These are phyloP conservation scores for Pseudopodoces humilis DNA, from an alignment of 2,113 vertebrate species.

Conservation along the genomic window DNA sequence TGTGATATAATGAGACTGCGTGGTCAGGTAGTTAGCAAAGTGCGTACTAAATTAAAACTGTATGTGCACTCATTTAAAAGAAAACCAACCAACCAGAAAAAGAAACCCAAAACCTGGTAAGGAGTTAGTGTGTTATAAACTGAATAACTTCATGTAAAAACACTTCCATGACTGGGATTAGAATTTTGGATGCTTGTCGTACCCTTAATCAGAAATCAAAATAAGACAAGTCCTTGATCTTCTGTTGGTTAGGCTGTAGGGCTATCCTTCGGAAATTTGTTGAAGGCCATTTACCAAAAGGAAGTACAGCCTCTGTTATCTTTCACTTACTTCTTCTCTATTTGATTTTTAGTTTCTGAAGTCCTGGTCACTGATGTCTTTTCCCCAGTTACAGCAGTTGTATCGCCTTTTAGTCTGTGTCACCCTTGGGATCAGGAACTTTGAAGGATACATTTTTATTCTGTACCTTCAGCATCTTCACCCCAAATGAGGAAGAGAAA, in stretches of 20 bases:
- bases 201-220: background rate
- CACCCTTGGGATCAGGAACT: background rate
- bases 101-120: background rate
- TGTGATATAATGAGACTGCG: background rate
- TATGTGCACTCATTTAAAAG: background rate
- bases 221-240: background rate
- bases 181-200: background rate
- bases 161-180: background rate
- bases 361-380: background rate
- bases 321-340: background rate
- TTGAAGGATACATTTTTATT: background rate
- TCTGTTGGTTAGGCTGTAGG: background rate
- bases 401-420: background rate
- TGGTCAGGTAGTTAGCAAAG: background rate
- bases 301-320: background rate
- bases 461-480: background rate
- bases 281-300: background rate
- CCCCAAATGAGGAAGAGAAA: background rate
- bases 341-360: background rate
- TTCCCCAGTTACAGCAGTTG: background rate
- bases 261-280: background rate
- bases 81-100: background rate
- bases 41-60: background rate
- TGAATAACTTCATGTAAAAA: background rate
- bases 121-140: background rate